These are phyloP conservation scores for Drosophila sucinea DNA, from an alignment of 1,140 invertebrate species.

Conservation along the genomic window DNA sequence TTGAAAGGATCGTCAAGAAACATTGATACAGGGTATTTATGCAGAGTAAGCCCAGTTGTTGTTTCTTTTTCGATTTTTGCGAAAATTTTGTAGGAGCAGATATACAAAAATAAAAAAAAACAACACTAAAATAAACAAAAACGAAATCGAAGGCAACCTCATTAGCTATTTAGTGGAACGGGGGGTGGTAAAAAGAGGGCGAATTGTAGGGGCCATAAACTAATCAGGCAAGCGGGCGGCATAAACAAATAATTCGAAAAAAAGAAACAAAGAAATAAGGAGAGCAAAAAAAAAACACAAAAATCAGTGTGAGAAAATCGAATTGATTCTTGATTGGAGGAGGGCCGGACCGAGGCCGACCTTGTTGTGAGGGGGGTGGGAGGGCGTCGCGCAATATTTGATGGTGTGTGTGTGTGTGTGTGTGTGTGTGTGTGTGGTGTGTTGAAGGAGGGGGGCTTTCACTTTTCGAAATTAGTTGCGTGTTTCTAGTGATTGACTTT, in stretches of 20 bases:
- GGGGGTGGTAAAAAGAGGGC: background rate
- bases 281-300: background rate
- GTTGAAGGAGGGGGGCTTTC: constrained; percentile 9
- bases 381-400: background rate
- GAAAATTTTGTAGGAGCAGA: constrained; percentile 9
- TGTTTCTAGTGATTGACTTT: constrained; percentile 38
- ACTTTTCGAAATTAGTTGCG: constrained; percentile 71
- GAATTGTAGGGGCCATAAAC: constrained; percentile 48
- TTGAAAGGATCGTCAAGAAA: no score
- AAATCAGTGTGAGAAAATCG: constrained; percentile 64
- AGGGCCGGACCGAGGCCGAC: background rate
- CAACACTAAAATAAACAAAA: constrained; percentile 69
- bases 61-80: constrained; percentile 9
- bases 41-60: background rate
- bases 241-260: constrained; percentile 69
- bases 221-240: constrained; percentile 61
- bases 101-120: constrained; percentile 41
- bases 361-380: background rate
- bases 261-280: background rate
- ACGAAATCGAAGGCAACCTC: constrained; percentile 43
- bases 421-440: no score
- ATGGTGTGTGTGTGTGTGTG: no score
- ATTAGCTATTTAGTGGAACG: constrained; percentile 43
- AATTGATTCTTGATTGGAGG: constrained; percentile 19
- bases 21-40: no score